A percentile compares a stretch with the other conserved stretches of the same genome.
Conservation (phyloP, 2,797 vertebrate genomes). For the Hapalemur alaotrensis region DNA sequence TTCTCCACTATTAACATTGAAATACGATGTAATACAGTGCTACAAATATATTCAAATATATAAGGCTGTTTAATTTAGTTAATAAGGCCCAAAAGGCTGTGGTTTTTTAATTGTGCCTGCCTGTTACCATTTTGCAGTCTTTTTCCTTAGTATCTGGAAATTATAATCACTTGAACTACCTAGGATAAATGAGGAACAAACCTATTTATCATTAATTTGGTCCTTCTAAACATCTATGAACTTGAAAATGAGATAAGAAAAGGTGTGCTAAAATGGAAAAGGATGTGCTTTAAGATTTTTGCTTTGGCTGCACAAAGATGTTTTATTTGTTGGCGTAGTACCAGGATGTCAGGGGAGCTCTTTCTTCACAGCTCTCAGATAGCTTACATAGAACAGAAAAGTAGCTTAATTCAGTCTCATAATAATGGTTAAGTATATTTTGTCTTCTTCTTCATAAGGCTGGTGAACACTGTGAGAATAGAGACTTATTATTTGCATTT, state of each 20-base stretch:
- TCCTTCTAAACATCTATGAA: neutral
- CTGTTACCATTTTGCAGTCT: neutral
- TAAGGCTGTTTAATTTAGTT: neutral
- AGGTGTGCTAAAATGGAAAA: neutral
- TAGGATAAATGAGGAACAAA: neutral
- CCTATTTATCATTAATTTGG: neutral
- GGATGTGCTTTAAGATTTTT: neutral
- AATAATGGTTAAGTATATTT: neutral
- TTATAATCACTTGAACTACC: neutral
- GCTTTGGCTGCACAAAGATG: neutral
- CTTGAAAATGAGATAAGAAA: neutral
- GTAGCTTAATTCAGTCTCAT: neutral
- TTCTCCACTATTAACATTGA: neutral
- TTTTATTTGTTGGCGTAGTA: neutral
- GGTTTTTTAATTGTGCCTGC: neutral
- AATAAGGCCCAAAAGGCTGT: neutral
- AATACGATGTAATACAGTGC: neutral
- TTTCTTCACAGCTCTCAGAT: neutral
- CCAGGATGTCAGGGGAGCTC: neutral
- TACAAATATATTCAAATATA: neutral
- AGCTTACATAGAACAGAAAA: neutral
- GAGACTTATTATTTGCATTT: neutral
- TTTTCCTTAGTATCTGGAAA: neutral
- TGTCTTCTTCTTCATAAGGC: conserved; percentile 4
- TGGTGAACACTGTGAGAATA: neutral